A percentile compares a stretch with the other conserved stretches of the same genome.
phyloP scores from a whole-genome alignment of 2,888 invertebrate genomes.

The Agonopterix arenella region DNA sequence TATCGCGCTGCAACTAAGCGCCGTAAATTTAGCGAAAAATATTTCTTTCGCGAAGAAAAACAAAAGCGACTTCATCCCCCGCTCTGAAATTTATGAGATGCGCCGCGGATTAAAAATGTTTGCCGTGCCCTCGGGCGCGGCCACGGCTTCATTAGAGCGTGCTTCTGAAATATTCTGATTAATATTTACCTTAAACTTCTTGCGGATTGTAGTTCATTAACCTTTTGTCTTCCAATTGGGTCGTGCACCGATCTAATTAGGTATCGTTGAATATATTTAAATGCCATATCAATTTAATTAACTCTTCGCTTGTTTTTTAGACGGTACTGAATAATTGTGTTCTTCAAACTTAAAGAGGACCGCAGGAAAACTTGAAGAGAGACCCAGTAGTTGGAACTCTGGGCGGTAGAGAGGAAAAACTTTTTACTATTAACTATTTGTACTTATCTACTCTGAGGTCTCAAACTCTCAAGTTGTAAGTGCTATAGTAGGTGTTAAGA shows the following conservation, averaged over 20 bases:
- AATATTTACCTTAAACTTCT: slow-evolving; percentile 70
- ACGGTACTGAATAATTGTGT: background rate
- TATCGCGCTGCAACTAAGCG: slow-evolving; percentile 43
- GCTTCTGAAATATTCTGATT: slow-evolving; percentile 64
- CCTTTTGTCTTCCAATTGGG: slow-evolving; percentile 18
- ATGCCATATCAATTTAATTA: no score
- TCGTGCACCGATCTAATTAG: no score
- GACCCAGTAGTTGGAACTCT: background rate
- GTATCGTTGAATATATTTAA: no score
- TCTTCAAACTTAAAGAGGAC: background rate
- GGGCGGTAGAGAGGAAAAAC: background rate
- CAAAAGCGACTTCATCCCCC: slow-evolving; percentile 61
- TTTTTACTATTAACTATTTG: background rate
- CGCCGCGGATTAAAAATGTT: slow-evolving; percentile 46
- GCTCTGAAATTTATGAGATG: slow-evolving; percentile 70
- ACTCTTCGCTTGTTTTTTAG: background rate
- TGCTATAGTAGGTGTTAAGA: no score
- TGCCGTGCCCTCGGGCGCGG: slow-evolving; percentile 50
- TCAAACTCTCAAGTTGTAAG: no score
- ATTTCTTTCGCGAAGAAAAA: slow-evolving; percentile 62
- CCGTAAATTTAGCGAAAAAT: slow-evolving; percentile 60
- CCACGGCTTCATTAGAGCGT: slow-evolving; percentile 63
- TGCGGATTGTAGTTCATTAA: slow-evolving; percentile 56
- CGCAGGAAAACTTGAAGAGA: background rate
- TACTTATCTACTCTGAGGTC: background rate